These are phyloP conservation scores for Ophraella communa DNA, from an alignment of 2,888 invertebrate genomes.

Conservation along the genomic window DNA sequence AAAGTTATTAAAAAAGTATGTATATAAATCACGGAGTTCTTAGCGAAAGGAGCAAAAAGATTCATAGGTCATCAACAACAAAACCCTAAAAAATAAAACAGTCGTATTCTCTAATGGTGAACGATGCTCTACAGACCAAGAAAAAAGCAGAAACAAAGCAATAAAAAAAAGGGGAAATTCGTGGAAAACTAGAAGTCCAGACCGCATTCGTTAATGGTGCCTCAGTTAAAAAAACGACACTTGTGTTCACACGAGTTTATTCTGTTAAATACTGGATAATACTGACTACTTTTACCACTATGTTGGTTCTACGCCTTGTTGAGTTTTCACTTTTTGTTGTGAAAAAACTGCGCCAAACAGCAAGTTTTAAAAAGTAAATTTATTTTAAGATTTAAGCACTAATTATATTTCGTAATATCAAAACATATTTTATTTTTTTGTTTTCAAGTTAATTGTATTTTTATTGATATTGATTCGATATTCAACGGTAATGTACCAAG, in stretches of 20 bases:
- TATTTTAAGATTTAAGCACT: not conserved
- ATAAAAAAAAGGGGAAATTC: not conserved
- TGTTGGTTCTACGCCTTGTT: not conserved
- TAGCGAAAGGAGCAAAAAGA: constrained; percentile 10
- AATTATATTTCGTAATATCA: not conserved
- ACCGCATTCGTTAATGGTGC: constrained; percentile 33
- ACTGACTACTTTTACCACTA: constrained; percentile 18
- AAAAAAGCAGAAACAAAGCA: not conserved
- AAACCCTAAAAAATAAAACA: constrained; percentile 14
- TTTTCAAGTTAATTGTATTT: too few relatives aligned
- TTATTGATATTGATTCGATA: too few relatives aligned
- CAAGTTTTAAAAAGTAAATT: not conserved
- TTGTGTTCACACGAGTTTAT: constrained; percentile 22
- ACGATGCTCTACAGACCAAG: not conserved
- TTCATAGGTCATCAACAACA: constrained; percentile 18
- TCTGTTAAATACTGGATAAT: constrained; percentile 21
- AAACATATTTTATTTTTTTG: too few relatives aligned
- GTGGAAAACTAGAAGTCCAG: not conserved
- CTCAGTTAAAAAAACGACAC: constrained; percentile 34
- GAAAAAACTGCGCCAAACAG: not conserved
- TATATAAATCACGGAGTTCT: constrained; percentile 5
- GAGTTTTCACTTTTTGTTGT: not conserved
- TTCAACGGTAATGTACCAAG: too few relatives aligned
- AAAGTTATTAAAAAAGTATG: not conserved
- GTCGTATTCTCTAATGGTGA: constrained; percentile 8